Evolutionary conservation across 2,888 invertebrate species (phyloP).

Genomic region (Antheraea yamamai): DNA sequence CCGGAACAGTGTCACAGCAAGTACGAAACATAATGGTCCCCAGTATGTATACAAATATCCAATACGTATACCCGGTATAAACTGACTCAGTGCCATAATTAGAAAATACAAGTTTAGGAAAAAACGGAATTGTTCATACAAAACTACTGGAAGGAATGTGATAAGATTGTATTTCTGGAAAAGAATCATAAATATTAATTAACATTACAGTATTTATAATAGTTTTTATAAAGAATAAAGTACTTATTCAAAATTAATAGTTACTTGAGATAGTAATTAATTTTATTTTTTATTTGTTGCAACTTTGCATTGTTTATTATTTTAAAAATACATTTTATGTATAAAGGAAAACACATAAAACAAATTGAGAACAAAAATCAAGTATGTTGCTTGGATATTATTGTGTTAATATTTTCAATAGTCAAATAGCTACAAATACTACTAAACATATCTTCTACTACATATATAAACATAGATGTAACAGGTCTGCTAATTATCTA

Average conservation of each 20-base stretch:
- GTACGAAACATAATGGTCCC: constrained; percentile 98
- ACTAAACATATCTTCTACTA: too few relatives aligned
- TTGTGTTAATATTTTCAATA: too few relatives aligned
- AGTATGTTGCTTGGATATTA: too few relatives aligned
- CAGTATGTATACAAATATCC: constrained; percentile 99
- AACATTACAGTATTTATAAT: background rate
- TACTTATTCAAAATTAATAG: background rate
- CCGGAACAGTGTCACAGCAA: constrained; percentile 96
- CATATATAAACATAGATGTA: too few relatives aligned
- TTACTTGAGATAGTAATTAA: too few relatives aligned
- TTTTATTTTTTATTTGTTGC: too few relatives aligned
- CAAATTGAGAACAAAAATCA: too few relatives aligned
- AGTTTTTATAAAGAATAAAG: background rate
- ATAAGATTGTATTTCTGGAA: constrained; percentile 96
- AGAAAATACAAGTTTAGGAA: constrained; percentile 99
- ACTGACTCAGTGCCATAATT: constrained; percentile 98
- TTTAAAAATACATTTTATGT: too few relatives aligned
- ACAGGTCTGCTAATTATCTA: too few relatives aligned
- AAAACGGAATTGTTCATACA: constrained; percentile 99
- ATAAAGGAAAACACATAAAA: too few relatives aligned
- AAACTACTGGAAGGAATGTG: constrained; percentile 94
- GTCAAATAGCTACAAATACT: too few relatives aligned
- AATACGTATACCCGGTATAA: constrained; percentile 97
- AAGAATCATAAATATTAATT: constrained; percentile 18
- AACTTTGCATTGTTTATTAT: too few relatives aligned